Conservation (phyloP, 2,888 invertebrate genomes). For the Bhutanitis thaidina region DNA sequence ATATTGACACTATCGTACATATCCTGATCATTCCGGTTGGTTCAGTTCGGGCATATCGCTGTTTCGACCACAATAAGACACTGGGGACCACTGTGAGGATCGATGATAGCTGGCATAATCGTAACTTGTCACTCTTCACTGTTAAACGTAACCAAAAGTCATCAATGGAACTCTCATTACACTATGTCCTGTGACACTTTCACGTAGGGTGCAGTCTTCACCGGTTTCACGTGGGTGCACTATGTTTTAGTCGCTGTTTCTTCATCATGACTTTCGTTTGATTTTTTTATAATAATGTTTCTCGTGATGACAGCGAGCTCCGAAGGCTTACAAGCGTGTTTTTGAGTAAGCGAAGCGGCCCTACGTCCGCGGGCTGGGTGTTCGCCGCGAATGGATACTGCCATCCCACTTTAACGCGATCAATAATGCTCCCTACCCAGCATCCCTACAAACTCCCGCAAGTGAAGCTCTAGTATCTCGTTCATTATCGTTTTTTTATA, state of each 20-base stretch:
- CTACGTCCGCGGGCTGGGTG: slow-evolving; percentile 70
- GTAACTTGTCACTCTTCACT: slow-evolving; percentile 4
- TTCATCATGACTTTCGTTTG: slow-evolving; percentile 33
- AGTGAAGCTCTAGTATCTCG: slow-evolving; percentile 30
- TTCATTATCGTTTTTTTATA: neutral
- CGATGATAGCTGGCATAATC: slow-evolving; percentile 12
- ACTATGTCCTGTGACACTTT: slow-evolving; percentile 38
- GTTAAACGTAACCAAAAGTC: slow-evolving; percentile 15
- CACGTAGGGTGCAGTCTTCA: slow-evolving; percentile 7
- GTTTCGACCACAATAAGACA: slow-evolving; percentile 32
- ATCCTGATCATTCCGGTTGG: slow-evolving; percentile 54
- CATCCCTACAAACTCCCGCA: slow-evolving; percentile 71
- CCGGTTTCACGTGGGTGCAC: slow-evolving; percentile 17
- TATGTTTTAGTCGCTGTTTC: slow-evolving; percentile 25
- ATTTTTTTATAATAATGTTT: slow-evolving; percentile 46
- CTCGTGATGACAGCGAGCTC: slow-evolving; percentile 23
- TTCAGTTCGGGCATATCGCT: slow-evolving; percentile 48
- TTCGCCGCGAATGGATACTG: slow-evolving; percentile 73
- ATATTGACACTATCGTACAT: slow-evolving; percentile 57
- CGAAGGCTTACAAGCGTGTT: slow-evolving; percentile 60
- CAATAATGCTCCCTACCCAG: slow-evolving; percentile 80
- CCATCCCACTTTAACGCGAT: slow-evolving; percentile 77
- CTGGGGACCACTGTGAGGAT: neutral
- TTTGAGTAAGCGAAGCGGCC: slow-evolving; percentile 63
- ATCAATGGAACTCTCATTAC: slow-evolving; percentile 29